A percentile compares a stretch with the other conserved stretches of the same genome.
Evolutionary conservation across 1,140 invertebrate species (phyloP).

Genomic region (Spodoptera frugiperda): DNA sequence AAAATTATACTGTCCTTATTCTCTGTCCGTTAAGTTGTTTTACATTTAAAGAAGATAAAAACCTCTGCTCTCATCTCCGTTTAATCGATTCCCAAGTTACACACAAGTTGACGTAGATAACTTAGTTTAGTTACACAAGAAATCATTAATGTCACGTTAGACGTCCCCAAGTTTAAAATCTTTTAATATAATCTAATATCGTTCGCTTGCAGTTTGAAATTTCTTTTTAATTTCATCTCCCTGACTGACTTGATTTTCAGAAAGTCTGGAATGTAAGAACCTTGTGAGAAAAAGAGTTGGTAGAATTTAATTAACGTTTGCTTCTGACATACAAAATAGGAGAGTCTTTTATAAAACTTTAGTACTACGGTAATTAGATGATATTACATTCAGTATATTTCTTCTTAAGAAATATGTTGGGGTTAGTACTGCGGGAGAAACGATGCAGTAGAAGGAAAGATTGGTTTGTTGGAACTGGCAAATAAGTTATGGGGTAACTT

Average conservation of each 20-base stretch:
- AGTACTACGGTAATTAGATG: background rate
- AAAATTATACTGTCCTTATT: too few relatives aligned
- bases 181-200: constrained; percentile 18
- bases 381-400: background rate
- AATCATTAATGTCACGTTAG: too few relatives aligned
- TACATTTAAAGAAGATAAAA: too few relatives aligned
- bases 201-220: constrained; percentile 2
- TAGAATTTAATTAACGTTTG: constrained; percentile 8
- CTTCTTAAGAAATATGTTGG: too few relatives aligned
- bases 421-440: too few relatives aligned
- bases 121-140: too few relatives aligned
- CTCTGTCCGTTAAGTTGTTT: too few relatives aligned
- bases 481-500: too few relatives aligned
- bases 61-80: too few relatives aligned
- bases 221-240: constrained; percentile 22
- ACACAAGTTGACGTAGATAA: too few relatives aligned
- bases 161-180: background rate
- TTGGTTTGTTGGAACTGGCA: background rate
- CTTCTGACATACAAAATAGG: background rate
- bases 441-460: too few relatives aligned
- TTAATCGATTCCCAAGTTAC: too few relatives aligned
- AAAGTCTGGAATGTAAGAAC: constrained; percentile 11
- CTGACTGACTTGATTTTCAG: constrained; percentile 18
- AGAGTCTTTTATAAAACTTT: background rate
- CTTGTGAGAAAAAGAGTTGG: background rate